phyloP scores from a whole-genome alignment of 2,113 vertebrate genomes.

The Gymnobelideus leadbeateri region DNA sequence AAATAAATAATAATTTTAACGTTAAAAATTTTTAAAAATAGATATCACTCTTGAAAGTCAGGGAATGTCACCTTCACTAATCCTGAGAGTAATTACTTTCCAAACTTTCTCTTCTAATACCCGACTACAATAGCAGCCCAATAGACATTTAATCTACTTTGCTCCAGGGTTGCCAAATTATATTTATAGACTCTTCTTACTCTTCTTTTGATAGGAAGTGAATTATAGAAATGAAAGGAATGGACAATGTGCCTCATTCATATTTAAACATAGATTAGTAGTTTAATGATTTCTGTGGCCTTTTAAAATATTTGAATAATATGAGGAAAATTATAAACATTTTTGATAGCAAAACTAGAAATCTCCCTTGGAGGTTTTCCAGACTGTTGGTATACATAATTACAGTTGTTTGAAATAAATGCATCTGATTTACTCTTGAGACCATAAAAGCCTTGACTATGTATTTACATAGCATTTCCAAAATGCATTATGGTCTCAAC shows the following conservation, averaged over 20 bases:
- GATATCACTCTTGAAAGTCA: not conserved
- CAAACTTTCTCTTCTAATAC: not conserved
- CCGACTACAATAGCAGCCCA: not conserved
- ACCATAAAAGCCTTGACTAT: conserved; percentile 48
- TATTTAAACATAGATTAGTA: conserved; percentile 25
- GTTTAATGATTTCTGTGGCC: not conserved
- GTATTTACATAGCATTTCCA: conserved; percentile 58
- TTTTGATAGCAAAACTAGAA: not conserved
- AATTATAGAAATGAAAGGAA: not conserved
- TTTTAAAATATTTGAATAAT: not conserved
- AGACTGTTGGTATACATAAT: conserved; percentile 54
- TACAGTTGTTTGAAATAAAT: conserved; percentile 62
- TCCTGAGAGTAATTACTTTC: not conserved
- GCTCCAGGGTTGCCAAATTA: conserved; percentile 26
- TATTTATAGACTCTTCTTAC: not conserved
- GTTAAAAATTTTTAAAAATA: not conserved
- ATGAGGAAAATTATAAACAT: conserved; percentile 13
- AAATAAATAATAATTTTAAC: not conserved
- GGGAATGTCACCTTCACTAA: not conserved
- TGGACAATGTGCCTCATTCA: not conserved
- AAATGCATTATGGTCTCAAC: conserved; percentile 57
- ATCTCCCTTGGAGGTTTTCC: conserved; percentile 44
- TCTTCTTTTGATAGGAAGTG: not conserved
- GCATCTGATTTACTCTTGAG: conserved; percentile 58
- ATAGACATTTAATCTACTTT: not conserved